Conservation (phyloP, 1,140 invertebrate species). For the Drosophila paulistorum region DNA sequence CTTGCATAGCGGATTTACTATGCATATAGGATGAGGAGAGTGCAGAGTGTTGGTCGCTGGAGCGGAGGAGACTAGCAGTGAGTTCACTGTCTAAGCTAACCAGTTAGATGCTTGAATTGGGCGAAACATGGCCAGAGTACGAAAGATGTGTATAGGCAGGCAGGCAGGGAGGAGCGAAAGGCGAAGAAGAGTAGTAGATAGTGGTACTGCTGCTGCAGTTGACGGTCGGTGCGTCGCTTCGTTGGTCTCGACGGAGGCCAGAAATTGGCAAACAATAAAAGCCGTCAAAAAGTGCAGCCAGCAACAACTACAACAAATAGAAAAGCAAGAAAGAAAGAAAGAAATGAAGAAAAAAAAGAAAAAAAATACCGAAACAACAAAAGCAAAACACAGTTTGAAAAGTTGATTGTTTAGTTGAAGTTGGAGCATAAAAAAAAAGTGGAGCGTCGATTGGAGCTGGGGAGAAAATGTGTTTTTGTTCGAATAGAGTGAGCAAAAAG, state of each 20-base stretch:
- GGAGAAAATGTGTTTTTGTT: slow-evolving; percentile 56
- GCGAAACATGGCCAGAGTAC: slow-evolving; percentile 1
- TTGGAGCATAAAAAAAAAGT: slow-evolving; percentile 79
- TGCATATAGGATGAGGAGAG: slow-evolving; percentile 49
- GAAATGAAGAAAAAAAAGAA: slow-evolving; percentile 2
- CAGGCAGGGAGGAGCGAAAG: not conserved
- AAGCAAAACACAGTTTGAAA: slow-evolving; percentile 74
- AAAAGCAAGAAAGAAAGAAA: slow-evolving; percentile 51
- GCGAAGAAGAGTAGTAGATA: slow-evolving; percentile 8
- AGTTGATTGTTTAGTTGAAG: slow-evolving; percentile 82
- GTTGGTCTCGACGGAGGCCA: slow-evolving; percentile 64
- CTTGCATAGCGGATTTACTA: slow-evolving; percentile 71
- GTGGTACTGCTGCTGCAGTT: slow-evolving; percentile 38
- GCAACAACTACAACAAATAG: slow-evolving; percentile 55
- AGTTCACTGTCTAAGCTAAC: slow-evolving; percentile 43
- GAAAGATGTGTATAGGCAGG: too few species aligned
- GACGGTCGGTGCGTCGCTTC: slow-evolving; percentile 67
- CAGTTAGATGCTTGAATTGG: slow-evolving; percentile 62
- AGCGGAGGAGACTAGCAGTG: not conserved
- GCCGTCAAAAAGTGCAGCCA: slow-evolving; percentile 80
- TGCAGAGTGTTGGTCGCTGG: not conserved
- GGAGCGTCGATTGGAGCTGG: slow-evolving; percentile 68
- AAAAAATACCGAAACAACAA: slow-evolving; percentile 27
- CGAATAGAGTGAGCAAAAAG: slow-evolving; percentile 55
- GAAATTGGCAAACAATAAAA: slow-evolving; percentile 82